These are phyloP conservation scores for Propsilocerus akamusi DNA, from an alignment of 1,140 invertebrate genomes.

Conservation along the genomic window DNA sequence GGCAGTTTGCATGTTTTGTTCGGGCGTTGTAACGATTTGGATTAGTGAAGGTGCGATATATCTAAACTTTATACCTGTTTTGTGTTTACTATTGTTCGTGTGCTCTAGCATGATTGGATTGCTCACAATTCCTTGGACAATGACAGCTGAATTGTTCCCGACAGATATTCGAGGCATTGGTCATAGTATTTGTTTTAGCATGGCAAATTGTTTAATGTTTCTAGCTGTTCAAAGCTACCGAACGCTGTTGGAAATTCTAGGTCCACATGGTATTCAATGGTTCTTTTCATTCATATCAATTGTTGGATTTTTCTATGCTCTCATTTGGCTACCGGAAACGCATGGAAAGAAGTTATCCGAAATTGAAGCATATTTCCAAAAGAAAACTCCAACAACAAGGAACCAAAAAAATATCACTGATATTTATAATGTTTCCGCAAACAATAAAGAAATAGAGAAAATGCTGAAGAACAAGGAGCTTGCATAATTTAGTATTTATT, in stretches of 20 bases:
- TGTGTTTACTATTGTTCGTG: slow-evolving; percentile 31
- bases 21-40: slow-evolving; percentile 28
- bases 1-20: slow-evolving; percentile 29
- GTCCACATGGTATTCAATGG: slow-evolving; percentile 40
- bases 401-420: background rate
- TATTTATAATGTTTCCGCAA: background rate
- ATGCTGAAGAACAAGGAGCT: background rate
- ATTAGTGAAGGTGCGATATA: slow-evolving; percentile 19
- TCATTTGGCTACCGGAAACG: slow-evolving; percentile 48
- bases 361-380: slow-evolving; percentile 37
- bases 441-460: background rate
- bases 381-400: background rate
- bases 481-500: background rate
- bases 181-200: slow-evolving; percentile 29
- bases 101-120: slow-evolving; percentile 34
- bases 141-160: slow-evolving; percentile 39
- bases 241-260: slow-evolving; percentile 24
- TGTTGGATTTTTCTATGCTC: slow-evolving; percentile 33
- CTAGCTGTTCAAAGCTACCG: slow-evolving; percentile 29
- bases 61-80: slow-evolving; percentile 19
- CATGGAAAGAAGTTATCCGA: slow-evolving; percentile 45
- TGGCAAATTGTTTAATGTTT: slow-evolving; percentile 34
- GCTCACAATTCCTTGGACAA: slow-evolving; percentile 37
- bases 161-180: slow-evolving; percentile 35
- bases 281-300: slow-evolving; percentile 46